phyloP scores from a whole-genome alignment of 2,113 vertebrate genomes.

The Pitta sordida region DNA sequence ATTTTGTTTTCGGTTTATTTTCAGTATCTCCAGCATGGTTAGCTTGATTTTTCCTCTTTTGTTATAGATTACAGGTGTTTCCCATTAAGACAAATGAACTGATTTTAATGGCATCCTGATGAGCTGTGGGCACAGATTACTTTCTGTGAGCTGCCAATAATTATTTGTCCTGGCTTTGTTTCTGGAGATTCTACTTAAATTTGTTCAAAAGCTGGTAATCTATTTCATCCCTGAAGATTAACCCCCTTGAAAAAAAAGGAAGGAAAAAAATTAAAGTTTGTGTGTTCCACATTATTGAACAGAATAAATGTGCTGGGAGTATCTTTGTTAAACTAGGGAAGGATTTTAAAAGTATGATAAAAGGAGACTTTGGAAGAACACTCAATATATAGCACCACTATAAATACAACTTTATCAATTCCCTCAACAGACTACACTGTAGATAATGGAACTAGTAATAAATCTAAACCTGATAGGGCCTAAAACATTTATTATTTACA shows the following conservation, averaged over 20 bases:
- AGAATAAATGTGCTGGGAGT: constrained; percentile 60
- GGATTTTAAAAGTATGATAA: constrained; percentile 67
- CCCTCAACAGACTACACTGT: background rate
- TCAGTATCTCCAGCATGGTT: constrained; percentile 56
- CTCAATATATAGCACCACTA: constrained; percentile 19
- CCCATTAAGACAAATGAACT: constrained; percentile 71
- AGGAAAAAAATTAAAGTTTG: background rate
- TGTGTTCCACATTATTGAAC: constrained; percentile 63
- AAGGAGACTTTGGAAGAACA: constrained; percentile 49
- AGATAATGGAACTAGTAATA: background rate
- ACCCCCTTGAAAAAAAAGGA: constrained; percentile 33
- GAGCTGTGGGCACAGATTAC: constrained; percentile 68
- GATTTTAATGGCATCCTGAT: constrained; percentile 71
- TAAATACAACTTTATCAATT: constrained; percentile 44
- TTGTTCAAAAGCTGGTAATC: constrained; percentile 79
- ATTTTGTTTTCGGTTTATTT: constrained; percentile 73
- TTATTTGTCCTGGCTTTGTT: constrained; percentile 80
- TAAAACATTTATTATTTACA: background rate
- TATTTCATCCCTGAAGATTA: constrained; percentile 77
- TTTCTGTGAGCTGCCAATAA: constrained; percentile 76
- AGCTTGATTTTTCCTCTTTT: constrained; percentile 66
- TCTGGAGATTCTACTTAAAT: constrained; percentile 75
- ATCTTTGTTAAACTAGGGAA: constrained; percentile 66
- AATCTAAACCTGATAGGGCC: constrained; percentile 21
- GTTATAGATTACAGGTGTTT: constrained; percentile 74